Evolutionary conservation across 2,888 invertebrate genomes (phyloP), one percentile per base, ranked within the genome.

Genomic region (Andrena haemorrhoa): DNA sequence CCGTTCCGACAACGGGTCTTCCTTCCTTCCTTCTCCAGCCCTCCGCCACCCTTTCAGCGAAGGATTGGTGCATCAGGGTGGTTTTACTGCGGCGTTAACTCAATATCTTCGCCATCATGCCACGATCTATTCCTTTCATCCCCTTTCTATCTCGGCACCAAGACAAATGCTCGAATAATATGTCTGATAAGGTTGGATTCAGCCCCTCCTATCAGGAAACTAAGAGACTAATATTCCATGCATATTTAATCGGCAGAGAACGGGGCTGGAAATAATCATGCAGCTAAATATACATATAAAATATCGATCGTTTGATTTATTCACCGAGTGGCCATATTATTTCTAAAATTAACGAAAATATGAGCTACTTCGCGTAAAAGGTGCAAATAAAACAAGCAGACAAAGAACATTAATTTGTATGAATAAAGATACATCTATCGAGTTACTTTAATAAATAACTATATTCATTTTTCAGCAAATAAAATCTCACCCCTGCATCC

Each of bases 81-180:
- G 89, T 91, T 92, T 92, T 92, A 92, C 91, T 87, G 84, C 88
- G 88, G 89, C 90, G 91, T 91, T 92, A 92, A 92, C 92, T 92
- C 89, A 90, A 92, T 92, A 91, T 91, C 91, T 89, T 89, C 87
- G 78, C 75, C 75, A 81, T 86, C 86, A 64, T 64, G 78, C 58
- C 73, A 69, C 70, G 83, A 83, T 83, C 86, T 75, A 81, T 83
- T 75, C 84, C 86, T 81, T 78, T 78, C 83, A 78, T 66, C 80
- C 77, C 78, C 68, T 74, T 78, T 60, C 81, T 58, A 41, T 68
- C 66, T 26, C 63, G 58, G 10, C 29, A 31, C 80, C 74, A 33
- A 83, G 78, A 70, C 78, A 82, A 83, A 83, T 82, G 77, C 68
- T 56, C 66, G 68, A 82, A 75, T 77, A 71, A 83, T 83, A 65